Percentiles rank a stretch among this genome's conserved stretches.
phyloP scores from a whole-genome alignment of 64 coral and sea anemone genomes.

The Orbicella faveolata region DNA sequence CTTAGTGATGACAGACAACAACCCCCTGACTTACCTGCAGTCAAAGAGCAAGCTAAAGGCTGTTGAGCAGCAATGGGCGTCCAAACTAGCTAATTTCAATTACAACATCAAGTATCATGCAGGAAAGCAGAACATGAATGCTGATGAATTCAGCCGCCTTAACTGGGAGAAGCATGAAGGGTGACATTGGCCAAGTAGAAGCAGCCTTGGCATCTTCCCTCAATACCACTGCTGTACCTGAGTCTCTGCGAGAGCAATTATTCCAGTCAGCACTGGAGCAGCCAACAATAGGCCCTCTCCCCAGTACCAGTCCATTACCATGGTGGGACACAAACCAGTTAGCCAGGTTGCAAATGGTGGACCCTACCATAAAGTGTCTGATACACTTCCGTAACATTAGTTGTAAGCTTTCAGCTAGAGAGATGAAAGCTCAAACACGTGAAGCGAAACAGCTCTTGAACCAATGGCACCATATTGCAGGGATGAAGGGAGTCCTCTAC shows the following conservation, averaged over 20 bases:
- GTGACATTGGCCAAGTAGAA: slow-evolving; percentile 3
- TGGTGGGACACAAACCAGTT: slow-evolving; percentile 29
- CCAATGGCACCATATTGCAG: slow-evolving; percentile 15
- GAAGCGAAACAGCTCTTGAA: neutral
- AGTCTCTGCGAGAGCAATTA: neutral
- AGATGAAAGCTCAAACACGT: slow-evolving; percentile 3
- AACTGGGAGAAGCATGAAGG: neutral
- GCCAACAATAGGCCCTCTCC: neutral
- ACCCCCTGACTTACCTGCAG: slow-evolving; percentile 9
- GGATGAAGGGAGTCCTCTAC: slow-evolving; percentile 50
- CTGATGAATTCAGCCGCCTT: slow-evolving; percentile 36
- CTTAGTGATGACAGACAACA: slow-evolving; percentile 8
- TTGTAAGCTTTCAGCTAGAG: slow-evolving; percentile 6
- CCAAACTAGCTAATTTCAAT: slow-evolving; percentile 48
- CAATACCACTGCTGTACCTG: neutral
- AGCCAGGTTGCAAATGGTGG: slow-evolving; percentile 8
- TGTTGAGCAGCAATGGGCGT: slow-evolving; percentile 44
- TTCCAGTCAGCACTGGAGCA: neutral
- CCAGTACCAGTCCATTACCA: slow-evolving; percentile 34
- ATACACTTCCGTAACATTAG: slow-evolving; percentile 22
- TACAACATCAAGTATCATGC: slow-evolving; percentile 58
- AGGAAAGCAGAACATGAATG: slow-evolving; percentile 40
- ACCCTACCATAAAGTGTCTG: neutral
- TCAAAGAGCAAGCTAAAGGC: slow-evolving; percentile 47
- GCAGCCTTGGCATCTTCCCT: neutral